Percentiles rank a stretch among this genome's conserved stretches.
phyloP scores from a whole-genome alignment of 2,888 invertebrate species.

The Heliconius hortense region DNA sequence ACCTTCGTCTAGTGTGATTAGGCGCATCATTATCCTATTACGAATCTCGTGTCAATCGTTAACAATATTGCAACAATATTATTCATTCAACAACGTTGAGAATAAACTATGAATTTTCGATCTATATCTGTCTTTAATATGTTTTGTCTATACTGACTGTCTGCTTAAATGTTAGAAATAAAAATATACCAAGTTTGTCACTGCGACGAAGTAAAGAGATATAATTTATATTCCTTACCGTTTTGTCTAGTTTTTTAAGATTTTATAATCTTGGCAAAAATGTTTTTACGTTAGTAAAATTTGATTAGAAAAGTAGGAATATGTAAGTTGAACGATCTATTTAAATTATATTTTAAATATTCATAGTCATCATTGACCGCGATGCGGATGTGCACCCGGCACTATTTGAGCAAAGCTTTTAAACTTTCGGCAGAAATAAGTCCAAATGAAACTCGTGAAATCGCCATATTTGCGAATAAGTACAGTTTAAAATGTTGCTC shows the following conservation, averaged over 20 bases:
- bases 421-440: slow-evolving; percentile 53
- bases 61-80: slow-evolving; percentile 9
- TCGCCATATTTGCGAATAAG: slow-evolving; percentile 51
- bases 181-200: neutral
- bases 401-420: slow-evolving; percentile 54
- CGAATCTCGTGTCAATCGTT: slow-evolving; percentile 40
- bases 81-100: neutral
- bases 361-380: slow-evolving; percentile 24
- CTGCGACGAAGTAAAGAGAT: neutral
- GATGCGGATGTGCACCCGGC: slow-evolving; percentile 40
- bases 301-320: neutral
- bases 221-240: neutral
- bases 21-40: slow-evolving; percentile 58
- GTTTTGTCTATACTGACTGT: neutral
- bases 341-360: slow-evolving; percentile 12
- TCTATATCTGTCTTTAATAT: neutral
- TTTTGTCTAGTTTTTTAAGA: neutral
- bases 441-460: slow-evolving; percentile 65
- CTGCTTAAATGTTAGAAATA: neutral
- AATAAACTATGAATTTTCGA: slow-evolving; percentile 2
- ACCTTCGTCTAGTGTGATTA: slow-evolving; percentile 48
- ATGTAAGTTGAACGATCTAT: neutral
- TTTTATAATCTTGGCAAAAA: neutral
- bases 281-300: neutral
- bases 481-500: slow-evolving; percentile 49